Evolutionary conservation across 2,797 vertebrate genomes (phyloP), one percentile per base, ranked within the genome.

Genomic region (Phylloscopus collybita): DNA sequence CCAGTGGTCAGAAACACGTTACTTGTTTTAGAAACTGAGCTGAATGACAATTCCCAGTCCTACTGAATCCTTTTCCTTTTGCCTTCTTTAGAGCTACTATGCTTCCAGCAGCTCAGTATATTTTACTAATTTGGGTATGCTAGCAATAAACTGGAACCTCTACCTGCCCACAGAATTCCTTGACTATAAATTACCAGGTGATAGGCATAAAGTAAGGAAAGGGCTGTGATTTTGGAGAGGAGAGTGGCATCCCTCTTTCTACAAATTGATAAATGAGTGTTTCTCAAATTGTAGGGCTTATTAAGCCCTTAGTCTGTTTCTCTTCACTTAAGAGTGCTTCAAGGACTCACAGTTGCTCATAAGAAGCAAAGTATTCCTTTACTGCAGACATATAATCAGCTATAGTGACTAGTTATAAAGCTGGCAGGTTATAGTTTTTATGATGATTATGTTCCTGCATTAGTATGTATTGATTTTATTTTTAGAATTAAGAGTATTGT

Each of bases 331-430:
- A 51, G 32, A 49, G 50, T 66, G 38, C 38, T 95, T 61, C 67
- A 73, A 78, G 47, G 70, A n/a, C 40, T 90, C 54, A 45, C 17
- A 81, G n/a, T 69, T 50, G 34, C 29, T 60, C 12, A 4, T 59
- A 72, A 54, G 34, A 93, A 88, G 25, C 25, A 38, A 92, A 90
- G 36, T 94, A 66, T 66, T 86, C 78, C 59, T 70, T 90, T 91
- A 54, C 44, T 1, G 0, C 42, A 72, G 59, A 25, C 9, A 17
- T 59, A 22, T 62, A 92, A 70, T 90, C 88, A 90, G 14, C 66
- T 95, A 5, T 65, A 86, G 70, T 84, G 44, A 61, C 26, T 91
- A 81, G 54, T 65, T 81, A 44, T 40, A 76, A 84, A 94, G 59
- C n/a, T 92, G 80, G 44, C 56, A 87, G 51, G 51, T 92, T 44